Evolutionary conservation across 1,140 invertebrate genomes (phyloP), one percentile per base, ranked within the genome.

Genomic region (Bombus waltoni): DNA sequence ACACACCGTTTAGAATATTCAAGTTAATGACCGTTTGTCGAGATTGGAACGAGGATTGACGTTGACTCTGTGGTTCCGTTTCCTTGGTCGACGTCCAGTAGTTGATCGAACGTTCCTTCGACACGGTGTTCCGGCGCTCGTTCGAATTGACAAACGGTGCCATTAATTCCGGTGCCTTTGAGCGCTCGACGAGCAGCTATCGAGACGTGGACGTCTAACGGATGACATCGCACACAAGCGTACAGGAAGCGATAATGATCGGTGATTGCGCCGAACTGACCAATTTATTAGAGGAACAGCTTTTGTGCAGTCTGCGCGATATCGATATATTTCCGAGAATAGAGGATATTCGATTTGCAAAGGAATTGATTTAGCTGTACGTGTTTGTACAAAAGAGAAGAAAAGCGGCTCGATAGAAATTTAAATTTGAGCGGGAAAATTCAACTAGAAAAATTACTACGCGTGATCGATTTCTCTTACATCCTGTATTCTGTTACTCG

Each of bases 121-220:
- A 32, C 70, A 28, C 65, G 28, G 47, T 71, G 79, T 75, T 82
- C 81, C 38, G 32, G 62, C 42, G 35, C 47, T 65, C 82, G 47
- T 73, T 88, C 53, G 42, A 86, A 80, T 44, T 87, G 85, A 89
- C 81, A 89, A 89, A 89, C 77, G 85, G 81, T 47, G 77, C 80
- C 83, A 86, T 89, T 79, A 89, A 89, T 89, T 81, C n/a, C 18
- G 42, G 15, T 18, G 22, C 66, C 88, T 89, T 89, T 76, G 83
- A 89, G 71, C 47, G 15, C 66, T 40, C 42, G 57, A 74, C 81
- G 77, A 77, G 59, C 47, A 88, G 47, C 57, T 40, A 77, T 86
- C 87, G 70, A 77, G 74, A 42, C 70, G 70, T 59, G 74, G 38
- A 83, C 84, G 83, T 89, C 84, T 79, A 86, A 86, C 84, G 70